Conservation (phyloP, 2,797 vertebrate species). For the Gallirallus australis region DNA sequence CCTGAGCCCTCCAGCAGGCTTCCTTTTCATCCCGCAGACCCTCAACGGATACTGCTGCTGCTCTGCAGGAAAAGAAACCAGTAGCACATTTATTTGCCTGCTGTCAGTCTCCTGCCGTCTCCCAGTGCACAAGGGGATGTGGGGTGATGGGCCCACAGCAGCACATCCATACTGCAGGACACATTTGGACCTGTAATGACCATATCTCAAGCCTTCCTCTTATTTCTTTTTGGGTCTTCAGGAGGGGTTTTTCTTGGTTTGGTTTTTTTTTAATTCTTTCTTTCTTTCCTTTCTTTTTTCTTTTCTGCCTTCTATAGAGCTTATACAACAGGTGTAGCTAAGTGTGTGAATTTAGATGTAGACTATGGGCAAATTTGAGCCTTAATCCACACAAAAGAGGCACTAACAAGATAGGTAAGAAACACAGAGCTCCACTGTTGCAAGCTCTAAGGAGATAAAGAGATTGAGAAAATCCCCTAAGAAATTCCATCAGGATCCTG, state of each 20-base stretch:
- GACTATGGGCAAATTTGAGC: neutral
- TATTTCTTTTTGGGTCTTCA: neutral
- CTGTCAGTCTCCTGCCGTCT: neutral
- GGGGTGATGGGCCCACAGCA: neutral
- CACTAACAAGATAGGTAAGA: neutral
- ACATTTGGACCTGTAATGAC: rapidly evolving
- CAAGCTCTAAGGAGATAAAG: slow-evolving; percentile 7
- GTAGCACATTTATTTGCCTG: neutral
- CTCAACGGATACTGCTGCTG: neutral
- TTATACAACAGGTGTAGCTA: neutral
- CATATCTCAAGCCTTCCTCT: neutral
- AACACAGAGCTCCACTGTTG: neutral
- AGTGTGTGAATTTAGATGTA: neutral
- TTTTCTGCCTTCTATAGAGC: neutral
- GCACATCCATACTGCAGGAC: neutral
- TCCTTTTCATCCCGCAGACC: neutral
- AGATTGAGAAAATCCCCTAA: slow-evolving; percentile 28
- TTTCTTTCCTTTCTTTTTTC: neutral
- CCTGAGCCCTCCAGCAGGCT: neutral
- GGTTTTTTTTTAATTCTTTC: neutral
- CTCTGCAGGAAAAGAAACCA: neutral
- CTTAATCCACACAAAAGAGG: neutral
- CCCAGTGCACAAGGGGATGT: rapidly evolving
- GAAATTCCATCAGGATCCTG: neutral
- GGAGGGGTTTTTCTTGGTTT: neutral